A percentile compares a stretch with the other conserved stretches of the same genome.
Conservation (phyloP, 2,888 invertebrate species). For the Congeria kusceri region DNA sequence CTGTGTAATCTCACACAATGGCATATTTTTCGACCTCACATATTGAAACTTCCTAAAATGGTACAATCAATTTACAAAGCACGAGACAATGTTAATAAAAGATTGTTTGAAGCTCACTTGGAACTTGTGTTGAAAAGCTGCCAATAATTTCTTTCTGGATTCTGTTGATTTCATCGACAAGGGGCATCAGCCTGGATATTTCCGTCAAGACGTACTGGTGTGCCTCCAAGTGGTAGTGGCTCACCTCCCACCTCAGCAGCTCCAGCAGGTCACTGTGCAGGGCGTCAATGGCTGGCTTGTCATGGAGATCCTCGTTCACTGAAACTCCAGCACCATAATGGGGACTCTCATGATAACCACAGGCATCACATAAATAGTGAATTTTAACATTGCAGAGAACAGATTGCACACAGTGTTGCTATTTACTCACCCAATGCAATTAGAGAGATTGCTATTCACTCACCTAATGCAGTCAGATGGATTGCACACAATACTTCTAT, state of each 20-base stretch:
- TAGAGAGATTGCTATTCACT: too few relatives aligned
- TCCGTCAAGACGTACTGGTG: constrained; percentile 70
- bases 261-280: constrained; percentile 75
- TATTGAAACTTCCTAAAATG: too few relatives aligned
- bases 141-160: constrained; percentile 70
- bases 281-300: constrained; percentile 49
- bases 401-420: too few relatives aligned
- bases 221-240: constrained; percentile 62
- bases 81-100: too few relatives aligned
- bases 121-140: constrained; percentile 42
- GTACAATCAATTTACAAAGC: too few relatives aligned
- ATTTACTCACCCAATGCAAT: too few relatives aligned
- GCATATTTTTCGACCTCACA: too few relatives aligned
- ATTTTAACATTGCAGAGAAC: too few relatives aligned
- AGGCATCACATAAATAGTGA: too few relatives aligned
- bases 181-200: constrained; percentile 73
- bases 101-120: too few relatives aligned
- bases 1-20: too few relatives aligned
- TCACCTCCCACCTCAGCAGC: constrained; percentile 68
- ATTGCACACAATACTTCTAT: constrained; percentile 75
- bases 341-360: too few relatives aligned
- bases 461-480: constrained; percentile 61
- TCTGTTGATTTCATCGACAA: constrained; percentile 65
- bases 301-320: constrained; percentile 66
- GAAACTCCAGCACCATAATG: constrained; percentile 13